Evolutionary conservation across 2,113 vertebrate genomes (phyloP).

Genomic region (Ictalurus punctatus): DNA sequence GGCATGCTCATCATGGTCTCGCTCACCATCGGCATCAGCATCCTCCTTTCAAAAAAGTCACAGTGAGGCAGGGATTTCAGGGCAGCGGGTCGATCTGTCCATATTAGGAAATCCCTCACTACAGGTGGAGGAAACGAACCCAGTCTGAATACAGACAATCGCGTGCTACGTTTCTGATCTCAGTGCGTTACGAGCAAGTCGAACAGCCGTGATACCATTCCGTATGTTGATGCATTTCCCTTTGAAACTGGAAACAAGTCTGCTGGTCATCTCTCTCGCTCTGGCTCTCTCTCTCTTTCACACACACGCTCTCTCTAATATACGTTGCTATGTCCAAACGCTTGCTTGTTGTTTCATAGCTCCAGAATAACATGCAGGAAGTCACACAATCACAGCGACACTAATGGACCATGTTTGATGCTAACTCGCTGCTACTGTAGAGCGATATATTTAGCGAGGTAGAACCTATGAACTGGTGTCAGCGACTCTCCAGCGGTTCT

Average conservation of each 20-base stretch:
- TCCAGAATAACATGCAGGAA: neutral
- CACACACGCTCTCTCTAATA: neutral
- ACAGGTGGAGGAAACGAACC: neutral
- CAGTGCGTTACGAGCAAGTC: neutral
- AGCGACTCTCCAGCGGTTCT: neutral
- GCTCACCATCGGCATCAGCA: slow-evolving; percentile 61
- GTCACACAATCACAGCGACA: neutral
- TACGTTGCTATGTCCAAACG: neutral
- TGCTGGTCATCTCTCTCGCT: neutral
- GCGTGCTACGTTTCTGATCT: neutral
- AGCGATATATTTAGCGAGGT: neutral
- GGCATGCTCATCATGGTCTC: slow-evolving; percentile 60
- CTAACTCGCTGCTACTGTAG: neutral
- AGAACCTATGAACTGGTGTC: neutral
- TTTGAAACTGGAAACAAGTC: neutral
- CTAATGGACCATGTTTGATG: neutral
- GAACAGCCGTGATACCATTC: neutral
- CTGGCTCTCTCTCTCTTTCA: neutral
- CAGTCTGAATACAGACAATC: neutral
- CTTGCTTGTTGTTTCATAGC: neutral
- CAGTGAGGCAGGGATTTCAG: neutral
- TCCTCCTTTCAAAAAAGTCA: slow-evolving; percentile 18
- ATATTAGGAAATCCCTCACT: neutral
- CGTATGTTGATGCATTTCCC: neutral
- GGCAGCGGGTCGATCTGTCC: neutral